Evolutionary conservation across 2,888 invertebrate species (phyloP), one percentile per base, ranked within the genome.

Genomic region (Dicyrtomina minuta): DNA sequence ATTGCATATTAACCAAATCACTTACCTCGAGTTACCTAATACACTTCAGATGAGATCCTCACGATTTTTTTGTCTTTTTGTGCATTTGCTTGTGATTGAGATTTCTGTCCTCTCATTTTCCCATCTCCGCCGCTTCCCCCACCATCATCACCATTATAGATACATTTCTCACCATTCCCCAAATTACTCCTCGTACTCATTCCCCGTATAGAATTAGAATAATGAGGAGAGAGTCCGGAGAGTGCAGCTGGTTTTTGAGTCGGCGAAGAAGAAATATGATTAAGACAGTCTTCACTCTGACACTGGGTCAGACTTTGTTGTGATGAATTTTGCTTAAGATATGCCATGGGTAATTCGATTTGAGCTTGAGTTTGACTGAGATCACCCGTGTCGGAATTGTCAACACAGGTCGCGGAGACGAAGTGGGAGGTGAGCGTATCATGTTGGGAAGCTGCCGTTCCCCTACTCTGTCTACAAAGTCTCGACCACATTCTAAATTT

Each of bases 401-500:
- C 60, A 1, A 60, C 2, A 43, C 60, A 60, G 0, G 60, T 60
- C 17, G 60, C 60, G 15, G 60, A 60, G 12, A 43, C 41, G 60
- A 20, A 60, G 22, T 60, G 60, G 20, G 60, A 60, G 44, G 60
- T 43, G 4, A 33, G 4, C 2, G 60, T 60, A 43, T 60, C 60
- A 1, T 15, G n/a, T 10, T 2, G 13, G 15, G 43, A 2, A 22
- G 22, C 1, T 20, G 24, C 43, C 15, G 24, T 13, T 2, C 58
- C 39, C 4, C 51, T 17, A 2, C 51, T 20, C 10, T 22, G 20
- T 20, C 17, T 2, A 33, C n/a, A n/a, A n/a, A n/a, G n/a, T n/a
- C n/a, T n/a, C 6, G 6, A 12, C 17, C 60, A 60, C 10, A 22
- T 24, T 24, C 17, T 39, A 26, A 33, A 22, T 72, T 84, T 84